phyloP scores from a whole-genome alignment of 1,140 invertebrate species.

The Hypsibius dujardini region DNA sequence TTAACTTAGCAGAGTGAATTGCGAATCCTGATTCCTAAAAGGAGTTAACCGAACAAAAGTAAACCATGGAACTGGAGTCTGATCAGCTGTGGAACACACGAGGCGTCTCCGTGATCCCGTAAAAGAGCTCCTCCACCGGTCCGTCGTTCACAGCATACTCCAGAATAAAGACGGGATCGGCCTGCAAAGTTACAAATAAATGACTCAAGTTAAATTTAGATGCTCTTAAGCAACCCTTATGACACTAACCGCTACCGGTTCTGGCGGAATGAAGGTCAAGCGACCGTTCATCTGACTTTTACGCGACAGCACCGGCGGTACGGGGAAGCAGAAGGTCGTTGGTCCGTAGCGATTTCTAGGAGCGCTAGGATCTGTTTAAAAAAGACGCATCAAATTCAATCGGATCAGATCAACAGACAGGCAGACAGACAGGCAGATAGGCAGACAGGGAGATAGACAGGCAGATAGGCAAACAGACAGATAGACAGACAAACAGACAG shows the following conservation, averaged over 20 bases:
- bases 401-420: neutral
- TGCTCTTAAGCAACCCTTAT: neutral
- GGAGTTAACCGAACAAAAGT: too few species aligned
- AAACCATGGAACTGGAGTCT: too few species aligned
- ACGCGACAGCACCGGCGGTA: neutral
- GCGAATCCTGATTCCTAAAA: too few species aligned
- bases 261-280: neutral
- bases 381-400: neutral
- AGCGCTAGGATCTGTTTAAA: too few species aligned
- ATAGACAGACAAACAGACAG: too few species aligned
- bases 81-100: too few species aligned
- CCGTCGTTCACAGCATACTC: slow-evolving; percentile 5
- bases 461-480: too few species aligned
- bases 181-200: neutral
- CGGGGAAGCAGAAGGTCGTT: slow-evolving; percentile 8
- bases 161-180: neutral
- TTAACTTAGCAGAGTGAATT: too few species aligned
- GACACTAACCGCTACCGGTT: neutral
- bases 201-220: neutral
- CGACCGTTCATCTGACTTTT: neutral
- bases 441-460: too few species aligned
- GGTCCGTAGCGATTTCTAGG: neutral
- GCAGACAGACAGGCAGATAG: neutral
- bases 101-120: too few species aligned
- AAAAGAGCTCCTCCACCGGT: neutral